These are phyloP conservation scores for Caenorhabditis panamensis DNA, from an alignment of 2,888 invertebrate genomes.

Conservation along the genomic window DNA sequence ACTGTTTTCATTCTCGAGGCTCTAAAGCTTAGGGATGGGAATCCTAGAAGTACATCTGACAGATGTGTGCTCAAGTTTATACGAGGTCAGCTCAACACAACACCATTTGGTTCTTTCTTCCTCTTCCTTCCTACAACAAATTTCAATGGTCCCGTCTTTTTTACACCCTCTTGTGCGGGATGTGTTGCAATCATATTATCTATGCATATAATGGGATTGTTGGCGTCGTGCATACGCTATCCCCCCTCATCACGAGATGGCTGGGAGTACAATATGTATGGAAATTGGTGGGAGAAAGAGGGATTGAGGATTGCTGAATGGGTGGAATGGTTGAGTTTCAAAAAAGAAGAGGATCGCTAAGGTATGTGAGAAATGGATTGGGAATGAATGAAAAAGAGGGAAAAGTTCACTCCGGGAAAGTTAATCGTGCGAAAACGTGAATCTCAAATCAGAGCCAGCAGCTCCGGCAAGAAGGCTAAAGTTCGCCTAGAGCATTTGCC, in stretches of 20 bases:
- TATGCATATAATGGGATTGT: constrained; percentile 67
- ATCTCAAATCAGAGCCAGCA: constrained; percentile 27
- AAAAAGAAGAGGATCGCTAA: constrained; percentile 1
- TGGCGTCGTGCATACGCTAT: constrained; percentile 54
- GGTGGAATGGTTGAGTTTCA: neutral
- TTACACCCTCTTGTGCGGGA: constrained; percentile 20
- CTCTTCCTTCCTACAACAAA: constrained; percentile 13
- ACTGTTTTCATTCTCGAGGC: too few relatives aligned
- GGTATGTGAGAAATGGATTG: constrained; percentile 35
- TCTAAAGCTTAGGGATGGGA: too few relatives aligned
- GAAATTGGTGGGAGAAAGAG: constrained; percentile 13
- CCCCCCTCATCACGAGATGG: constrained; percentile 41
- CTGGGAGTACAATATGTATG: constrained; percentile 35
- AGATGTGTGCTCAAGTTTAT: neutral
- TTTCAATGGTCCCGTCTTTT: constrained; percentile 29
- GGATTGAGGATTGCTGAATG: neutral
- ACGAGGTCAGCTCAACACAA: neutral
- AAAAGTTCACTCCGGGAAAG: constrained; percentile 31
- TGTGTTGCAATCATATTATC: constrained; percentile 64
- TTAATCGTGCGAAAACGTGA: constrained; percentile 55
- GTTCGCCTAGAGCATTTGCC: constrained; percentile 38
- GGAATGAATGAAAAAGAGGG: constrained; percentile 3
- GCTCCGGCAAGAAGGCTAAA: neutral
- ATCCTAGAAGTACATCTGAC: neutral
- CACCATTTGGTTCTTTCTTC: constrained; percentile 19